Conservation (phyloP, 2,113 vertebrate species). For the Guaruba guarouba region DNA sequence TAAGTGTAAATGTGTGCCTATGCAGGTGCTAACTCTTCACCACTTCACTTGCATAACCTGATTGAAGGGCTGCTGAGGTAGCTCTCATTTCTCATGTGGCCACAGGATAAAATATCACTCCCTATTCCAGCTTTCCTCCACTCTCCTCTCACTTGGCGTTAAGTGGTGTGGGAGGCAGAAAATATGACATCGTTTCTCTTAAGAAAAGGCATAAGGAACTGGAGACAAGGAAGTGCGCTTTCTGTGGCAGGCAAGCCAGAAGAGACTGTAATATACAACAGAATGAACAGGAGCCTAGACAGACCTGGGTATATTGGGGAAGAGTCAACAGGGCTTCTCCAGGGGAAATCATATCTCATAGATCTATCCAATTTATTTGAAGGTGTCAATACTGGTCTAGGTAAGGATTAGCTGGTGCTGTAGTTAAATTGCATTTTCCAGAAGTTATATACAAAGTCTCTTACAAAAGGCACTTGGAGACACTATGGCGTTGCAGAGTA, state of each 20-base stretch:
- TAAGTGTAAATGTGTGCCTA: not conserved
- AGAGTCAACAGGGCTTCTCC: not conserved
- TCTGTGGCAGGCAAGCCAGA: not conserved
- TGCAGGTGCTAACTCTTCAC: not conserved
- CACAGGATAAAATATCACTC: not conserved
- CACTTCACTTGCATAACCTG: not conserved
- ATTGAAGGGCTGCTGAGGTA: conserved; percentile 7
- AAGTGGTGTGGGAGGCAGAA: not conserved
- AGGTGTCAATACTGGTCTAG: not conserved
- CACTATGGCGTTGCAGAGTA: not conserved
- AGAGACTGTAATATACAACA: not conserved
- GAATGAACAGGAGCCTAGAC: not conserved
- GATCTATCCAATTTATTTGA: not conserved
- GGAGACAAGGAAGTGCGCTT: not conserved
- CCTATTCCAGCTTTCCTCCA: not conserved
- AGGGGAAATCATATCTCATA: not conserved
- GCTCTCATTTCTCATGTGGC: not conserved
- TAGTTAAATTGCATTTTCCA: not conserved
- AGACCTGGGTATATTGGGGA: not conserved
- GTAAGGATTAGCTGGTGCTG: not conserved
- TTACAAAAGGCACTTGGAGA: not conserved
- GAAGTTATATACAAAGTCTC: not conserved
- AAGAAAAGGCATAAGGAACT: not conserved
- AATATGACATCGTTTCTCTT: not conserved
- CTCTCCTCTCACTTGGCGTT: not conserved